Conservation (phyloP, 2,888 invertebrate genomes). For the Neuroscelio doddi region DNA sequence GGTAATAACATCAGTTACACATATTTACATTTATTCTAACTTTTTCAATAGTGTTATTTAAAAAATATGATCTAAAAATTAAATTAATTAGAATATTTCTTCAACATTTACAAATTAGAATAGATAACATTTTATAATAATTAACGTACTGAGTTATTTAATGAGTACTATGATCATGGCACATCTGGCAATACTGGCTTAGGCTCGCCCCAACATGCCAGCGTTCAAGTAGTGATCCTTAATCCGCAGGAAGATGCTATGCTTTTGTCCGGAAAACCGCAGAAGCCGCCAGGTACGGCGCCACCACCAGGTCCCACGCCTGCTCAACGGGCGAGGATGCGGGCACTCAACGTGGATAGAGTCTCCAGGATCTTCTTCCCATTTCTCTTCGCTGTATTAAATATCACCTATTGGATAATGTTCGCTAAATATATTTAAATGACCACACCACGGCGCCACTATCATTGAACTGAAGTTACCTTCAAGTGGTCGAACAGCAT, state of each 20-base stretch:
- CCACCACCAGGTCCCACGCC: constrained; percentile 72
- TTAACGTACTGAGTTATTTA: too few species aligned
- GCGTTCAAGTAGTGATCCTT: constrained; percentile 63
- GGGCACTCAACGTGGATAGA: constrained; percentile 82
- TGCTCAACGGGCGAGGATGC: constrained; percentile 77
- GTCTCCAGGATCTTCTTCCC: constrained; percentile 82
- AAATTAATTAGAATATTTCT: too few species aligned
- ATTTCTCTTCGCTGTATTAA: constrained; percentile 79
- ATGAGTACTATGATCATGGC: background rate
- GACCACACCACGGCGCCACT: background rate
- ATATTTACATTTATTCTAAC: too few species aligned
- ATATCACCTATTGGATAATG: constrained; percentile 82
- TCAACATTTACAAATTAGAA: too few species aligned
- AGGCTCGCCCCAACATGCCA: constrained; percentile 21
- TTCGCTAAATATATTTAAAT: constrained; percentile 81
- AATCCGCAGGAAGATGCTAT: constrained; percentile 69
- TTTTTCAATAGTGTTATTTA: background rate
- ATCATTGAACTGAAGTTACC: background rate
- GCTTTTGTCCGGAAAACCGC: constrained; percentile 67
- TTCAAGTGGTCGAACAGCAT: too few species aligned
- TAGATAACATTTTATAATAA: too few species aligned
- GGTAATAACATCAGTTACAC: too few species aligned
- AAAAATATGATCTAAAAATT: too few species aligned
- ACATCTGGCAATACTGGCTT: constrained; percentile 16
- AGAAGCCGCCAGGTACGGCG: constrained; percentile 56